Percentiles rank a stretch among this genome's conserved stretches.
Evolutionary conservation across 1,140 invertebrate species (phyloP).

Genomic region (Brachionus rotundiformis): DNA sequence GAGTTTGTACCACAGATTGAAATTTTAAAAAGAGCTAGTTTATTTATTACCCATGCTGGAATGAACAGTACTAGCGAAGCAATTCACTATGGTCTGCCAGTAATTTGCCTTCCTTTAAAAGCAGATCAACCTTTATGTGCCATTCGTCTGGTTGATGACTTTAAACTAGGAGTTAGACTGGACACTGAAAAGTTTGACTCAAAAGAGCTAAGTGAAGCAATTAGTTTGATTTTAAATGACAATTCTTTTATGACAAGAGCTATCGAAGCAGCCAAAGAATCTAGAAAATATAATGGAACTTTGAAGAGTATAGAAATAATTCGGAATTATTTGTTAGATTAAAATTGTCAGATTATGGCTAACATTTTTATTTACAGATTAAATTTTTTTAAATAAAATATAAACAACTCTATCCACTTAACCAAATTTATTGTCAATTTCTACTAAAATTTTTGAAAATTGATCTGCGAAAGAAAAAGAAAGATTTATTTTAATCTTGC

Average conservation of each 20-base stretch:
- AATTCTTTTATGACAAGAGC: background rate
- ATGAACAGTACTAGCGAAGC: conserved; percentile 78
- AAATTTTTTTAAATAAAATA: background rate
- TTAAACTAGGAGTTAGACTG: conserved; percentile 31
- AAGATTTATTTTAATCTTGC: no score
- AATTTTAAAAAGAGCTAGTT: conserved; percentile 56
- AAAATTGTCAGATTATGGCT: background rate
- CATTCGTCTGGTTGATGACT: conserved; percentile 22
- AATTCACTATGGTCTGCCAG: conserved; percentile 76
- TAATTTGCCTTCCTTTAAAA: conserved; percentile 72
- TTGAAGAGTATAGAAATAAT: background rate
- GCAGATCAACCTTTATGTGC: conserved; percentile 59
- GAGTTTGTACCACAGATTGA: conserved; percentile 57
- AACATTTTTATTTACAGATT: background rate
- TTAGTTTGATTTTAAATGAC: conserved; percentile 23
- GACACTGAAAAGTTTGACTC: background rate
- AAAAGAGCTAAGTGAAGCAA: background rate
- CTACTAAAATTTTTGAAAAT: no score
- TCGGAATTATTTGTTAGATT: background rate
- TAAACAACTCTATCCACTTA: no score
- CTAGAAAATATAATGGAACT: conserved; percentile 10
- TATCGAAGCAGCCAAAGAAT: background rate
- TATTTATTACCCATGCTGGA: conserved; percentile 80
- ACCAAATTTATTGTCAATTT: no score
- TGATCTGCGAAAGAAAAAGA: no score